Percentiles rank a stretch among this genome's conserved stretches.
Conservation (phyloP, 2,113 vertebrate genomes). For the Platichthys stellatus region DNA sequence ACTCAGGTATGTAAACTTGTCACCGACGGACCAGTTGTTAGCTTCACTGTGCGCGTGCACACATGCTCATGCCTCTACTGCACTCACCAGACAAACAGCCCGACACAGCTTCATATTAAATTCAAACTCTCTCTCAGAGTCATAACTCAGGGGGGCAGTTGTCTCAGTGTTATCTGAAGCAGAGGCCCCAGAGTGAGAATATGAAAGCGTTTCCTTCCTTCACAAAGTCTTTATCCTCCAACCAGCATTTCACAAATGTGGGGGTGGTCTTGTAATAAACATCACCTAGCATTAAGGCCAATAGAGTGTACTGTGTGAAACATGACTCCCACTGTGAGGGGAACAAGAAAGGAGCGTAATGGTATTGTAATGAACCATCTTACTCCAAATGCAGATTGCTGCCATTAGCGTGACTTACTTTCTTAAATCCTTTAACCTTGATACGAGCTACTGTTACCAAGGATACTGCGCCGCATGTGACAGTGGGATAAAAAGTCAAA, state of each 20-base stretch:
- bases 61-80: not conserved
- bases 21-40: not conserved
- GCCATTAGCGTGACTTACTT: slow-evolving; percentile 11
- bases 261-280: not conserved
- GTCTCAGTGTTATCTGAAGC: not conserved
- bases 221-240: not conserved
- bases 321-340: not conserved
- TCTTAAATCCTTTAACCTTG: slow-evolving; percentile 8
- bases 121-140: not conserved
- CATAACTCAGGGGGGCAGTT: not conserved
- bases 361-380: not conserved
- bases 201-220: not conserved
- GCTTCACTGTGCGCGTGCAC: not conserved
- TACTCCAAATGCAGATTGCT: slow-evolving; percentile 17
- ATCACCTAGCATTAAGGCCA: slow-evolving; percentile 2
- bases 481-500: slow-evolving; percentile 5
- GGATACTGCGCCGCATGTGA: not conserved
- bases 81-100: not conserved
- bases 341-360: not conserved
- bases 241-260: not conserved
- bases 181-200: not conserved
- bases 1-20: too few relatives aligned
- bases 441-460: slow-evolving; percentile 1
- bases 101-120: not conserved
- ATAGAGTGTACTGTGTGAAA: not conserved